phyloP scores from a whole-genome alignment of 2,888 invertebrate genomes.

The Teleogryllus oceanicus region DNA sequence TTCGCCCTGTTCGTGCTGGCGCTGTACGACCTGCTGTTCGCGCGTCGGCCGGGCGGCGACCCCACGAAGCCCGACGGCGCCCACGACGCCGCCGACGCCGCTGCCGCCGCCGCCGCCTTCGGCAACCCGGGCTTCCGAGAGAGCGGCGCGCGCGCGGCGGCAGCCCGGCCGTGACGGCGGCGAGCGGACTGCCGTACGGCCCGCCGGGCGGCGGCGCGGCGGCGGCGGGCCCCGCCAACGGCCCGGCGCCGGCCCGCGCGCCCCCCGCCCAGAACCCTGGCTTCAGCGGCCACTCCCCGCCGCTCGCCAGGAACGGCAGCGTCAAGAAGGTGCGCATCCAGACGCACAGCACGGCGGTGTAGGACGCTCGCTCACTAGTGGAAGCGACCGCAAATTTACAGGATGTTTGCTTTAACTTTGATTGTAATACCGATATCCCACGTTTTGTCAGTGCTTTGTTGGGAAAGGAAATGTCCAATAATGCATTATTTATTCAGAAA shows the following conservation, averaged over 20 bases:
- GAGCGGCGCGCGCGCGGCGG: conserved; percentile 42
- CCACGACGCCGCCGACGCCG: conserved; percentile 41
- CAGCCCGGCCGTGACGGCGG: conserved; percentile 77
- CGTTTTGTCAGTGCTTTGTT: too few species aligned
- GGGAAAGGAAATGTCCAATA: too few species aligned
- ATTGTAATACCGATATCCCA: too few species aligned
- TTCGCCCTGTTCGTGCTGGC: conserved; percentile 72
- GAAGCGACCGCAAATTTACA: too few species aligned
- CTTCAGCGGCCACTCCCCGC: conserved; percentile 78
- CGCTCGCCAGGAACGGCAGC: conserved; percentile 77
- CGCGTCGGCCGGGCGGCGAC: conserved; percentile 72
- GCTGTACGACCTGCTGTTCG: conserved; percentile 75
- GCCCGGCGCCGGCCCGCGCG: conserved; percentile 49
- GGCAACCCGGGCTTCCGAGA: conserved; percentile 86
- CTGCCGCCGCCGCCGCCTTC: conserved; percentile 64
- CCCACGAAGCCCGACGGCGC: conserved; percentile 62
- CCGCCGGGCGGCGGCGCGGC: conserved; percentile 46
- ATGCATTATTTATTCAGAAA: too few species aligned
- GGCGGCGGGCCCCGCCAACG: conserved; percentile 51
- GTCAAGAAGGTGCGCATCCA: conserved; percentile 89
- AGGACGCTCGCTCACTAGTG: neutral
- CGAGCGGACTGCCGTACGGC: conserved; percentile 78
- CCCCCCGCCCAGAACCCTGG: conserved; percentile 79
- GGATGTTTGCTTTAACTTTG: too few species aligned
- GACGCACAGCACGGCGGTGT: conserved; percentile 84